Evolutionary conservation across 2,113 vertebrate genomes (phyloP).

Genomic region (Actinemys pallida): DNA sequence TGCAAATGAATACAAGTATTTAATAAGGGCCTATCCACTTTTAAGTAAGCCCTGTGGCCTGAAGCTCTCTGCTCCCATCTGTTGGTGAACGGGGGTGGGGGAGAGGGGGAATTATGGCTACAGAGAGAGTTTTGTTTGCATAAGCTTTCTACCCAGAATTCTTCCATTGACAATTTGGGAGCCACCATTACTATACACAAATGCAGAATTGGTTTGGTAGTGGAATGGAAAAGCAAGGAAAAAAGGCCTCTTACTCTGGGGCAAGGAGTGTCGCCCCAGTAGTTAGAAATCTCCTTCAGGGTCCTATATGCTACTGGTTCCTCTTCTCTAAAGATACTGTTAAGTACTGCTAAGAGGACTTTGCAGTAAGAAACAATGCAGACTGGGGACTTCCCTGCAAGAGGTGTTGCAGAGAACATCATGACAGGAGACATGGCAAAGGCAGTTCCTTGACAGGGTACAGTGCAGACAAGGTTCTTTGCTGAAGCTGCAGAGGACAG

Average conservation of each 20-base stretch:
- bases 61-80: not conserved
- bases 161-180: not conserved
- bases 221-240: not conserved
- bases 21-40: not conserved
- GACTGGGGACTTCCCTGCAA: not conserved
- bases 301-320: not conserved
- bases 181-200: not conserved
- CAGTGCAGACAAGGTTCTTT: not conserved
- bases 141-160: not conserved
- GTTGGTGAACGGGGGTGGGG: not conserved
- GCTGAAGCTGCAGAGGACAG: not conserved
- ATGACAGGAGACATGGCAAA: not conserved
- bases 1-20: slow-evolving; percentile 2
- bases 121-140: fast-evolving
- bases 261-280: not conserved
- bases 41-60: not conserved
- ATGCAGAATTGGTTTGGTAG: not conserved
- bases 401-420: not conserved
- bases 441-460: not conserved
- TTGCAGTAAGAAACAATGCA: not conserved
- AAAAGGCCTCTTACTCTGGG: not conserved
- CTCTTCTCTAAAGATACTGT: not conserved
- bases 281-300: not conserved
- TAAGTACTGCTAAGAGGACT: not conserved
- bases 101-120: not conserved